A percentile compares a stretch with the other conserved stretches of the same genome.
Evolutionary conservation across 1,140 invertebrate genomes (phyloP).

Genomic region (Drosophila arawakana): DNA sequence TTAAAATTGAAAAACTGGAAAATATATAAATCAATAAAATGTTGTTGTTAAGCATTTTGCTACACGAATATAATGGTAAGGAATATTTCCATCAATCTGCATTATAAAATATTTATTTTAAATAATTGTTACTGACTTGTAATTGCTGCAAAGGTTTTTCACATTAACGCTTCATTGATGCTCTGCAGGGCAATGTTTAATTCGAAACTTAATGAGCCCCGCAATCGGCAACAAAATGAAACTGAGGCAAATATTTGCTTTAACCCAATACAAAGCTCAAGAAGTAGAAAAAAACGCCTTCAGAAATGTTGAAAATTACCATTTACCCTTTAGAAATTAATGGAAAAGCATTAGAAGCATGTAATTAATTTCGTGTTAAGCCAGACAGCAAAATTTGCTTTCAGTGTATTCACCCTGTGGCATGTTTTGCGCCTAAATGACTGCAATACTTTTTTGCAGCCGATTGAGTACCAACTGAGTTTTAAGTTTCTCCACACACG

Average conservation of each 20-base stretch:
- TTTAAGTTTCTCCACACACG: slow-evolving; percentile 31
- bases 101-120: slow-evolving; percentile 4
- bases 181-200: slow-evolving; percentile 13
- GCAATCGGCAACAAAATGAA: slow-evolving; percentile 24
- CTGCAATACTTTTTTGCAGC: slow-evolving; percentile 28
- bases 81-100: neutral
- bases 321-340: slow-evolving; percentile 31
- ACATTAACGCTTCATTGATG: slow-evolving; percentile 17
- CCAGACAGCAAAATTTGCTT: slow-evolving; percentile 3
- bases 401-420: neutral
- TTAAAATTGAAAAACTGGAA: slow-evolving; percentile 42
- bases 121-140: slow-evolving; percentile 14
- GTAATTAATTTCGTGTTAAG: slow-evolving; percentile 37
- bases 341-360: slow-evolving; percentile 29
- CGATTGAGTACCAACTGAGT: slow-evolving; percentile 34
- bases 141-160: slow-evolving; percentile 10
- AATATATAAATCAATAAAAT: slow-evolving; percentile 25
- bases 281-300: slow-evolving; percentile 17
- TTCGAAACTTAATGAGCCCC: slow-evolving; percentile 28
- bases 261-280: slow-evolving; percentile 24
- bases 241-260: slow-evolving; percentile 41
- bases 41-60: neutral
- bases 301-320: slow-evolving; percentile 28
- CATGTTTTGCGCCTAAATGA: slow-evolving; percentile 2
- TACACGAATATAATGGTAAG: neutral